Conservation (phyloP, 1,140 invertebrate genomes). For the Lordiphosa clarofinis region DNA sequence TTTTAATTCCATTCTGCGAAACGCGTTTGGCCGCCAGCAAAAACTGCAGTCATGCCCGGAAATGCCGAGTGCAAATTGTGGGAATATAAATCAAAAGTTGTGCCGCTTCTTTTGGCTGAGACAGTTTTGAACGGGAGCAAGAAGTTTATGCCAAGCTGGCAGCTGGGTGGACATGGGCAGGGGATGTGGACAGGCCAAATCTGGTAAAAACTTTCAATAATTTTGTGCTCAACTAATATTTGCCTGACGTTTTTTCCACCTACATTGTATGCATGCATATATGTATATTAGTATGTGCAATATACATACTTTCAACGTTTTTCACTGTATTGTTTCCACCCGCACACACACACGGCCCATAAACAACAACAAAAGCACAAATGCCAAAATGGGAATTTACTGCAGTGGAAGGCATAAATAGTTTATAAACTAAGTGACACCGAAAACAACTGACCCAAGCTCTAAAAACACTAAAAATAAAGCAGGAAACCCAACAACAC, state of each 20-base stretch:
- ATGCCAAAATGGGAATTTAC: slow-evolving; percentile 63
- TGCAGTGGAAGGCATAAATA: slow-evolving; percentile 63
- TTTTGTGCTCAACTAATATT: slow-evolving; percentile 31
- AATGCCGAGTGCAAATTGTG: slow-evolving; percentile 32
- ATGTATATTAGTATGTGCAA: background rate
- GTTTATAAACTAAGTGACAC: slow-evolving; percentile 65
- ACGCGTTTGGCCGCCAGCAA: slow-evolving; percentile 10
- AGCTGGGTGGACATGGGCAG: slow-evolving; percentile 15
- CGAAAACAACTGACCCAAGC: slow-evolving; percentile 63
- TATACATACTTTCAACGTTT: slow-evolving; percentile 10
- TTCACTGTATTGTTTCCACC: slow-evolving; percentile 17
- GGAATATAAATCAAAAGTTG: slow-evolving; percentile 53
- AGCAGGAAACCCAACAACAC: slow-evolving; percentile 38
- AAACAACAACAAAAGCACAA: slow-evolving; percentile 44
- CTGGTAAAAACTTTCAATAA: slow-evolving; percentile 43
- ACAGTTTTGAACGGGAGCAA: slow-evolving; percentile 12
- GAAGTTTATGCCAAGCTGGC: slow-evolving; percentile 12
- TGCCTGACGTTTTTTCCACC: slow-evolving; percentile 8
- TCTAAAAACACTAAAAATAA: slow-evolving; percentile 61
- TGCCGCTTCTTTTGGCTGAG: slow-evolving; percentile 18
- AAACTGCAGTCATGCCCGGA: slow-evolving; percentile 9
- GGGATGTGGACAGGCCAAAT: slow-evolving; percentile 2
- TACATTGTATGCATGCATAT: slow-evolving; percentile 3
- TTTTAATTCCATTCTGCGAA: slow-evolving; percentile 45
- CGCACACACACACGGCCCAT: slow-evolving; percentile 2